phyloP scores from a whole-genome alignment of 2,113 vertebrate species.

The Illadopsis cleaveri region DNA sequence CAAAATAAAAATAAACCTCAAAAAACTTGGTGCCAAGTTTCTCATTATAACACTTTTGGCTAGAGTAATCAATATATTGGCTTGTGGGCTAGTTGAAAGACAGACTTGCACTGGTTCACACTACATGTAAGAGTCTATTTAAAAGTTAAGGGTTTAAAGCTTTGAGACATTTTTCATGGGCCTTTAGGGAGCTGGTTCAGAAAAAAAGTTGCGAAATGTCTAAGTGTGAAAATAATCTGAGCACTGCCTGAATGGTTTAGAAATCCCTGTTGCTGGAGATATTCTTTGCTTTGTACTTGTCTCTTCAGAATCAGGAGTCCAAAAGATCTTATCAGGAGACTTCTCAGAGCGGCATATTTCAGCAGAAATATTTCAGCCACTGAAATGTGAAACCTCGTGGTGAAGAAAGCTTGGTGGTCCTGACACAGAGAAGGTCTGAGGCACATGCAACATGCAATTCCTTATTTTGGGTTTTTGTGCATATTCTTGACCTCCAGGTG shows the following conservation, averaged over 20 bases:
- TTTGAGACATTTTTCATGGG: not conserved
- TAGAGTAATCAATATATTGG: not conserved
- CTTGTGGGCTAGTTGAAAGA: not conserved
- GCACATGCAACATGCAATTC: not conserved
- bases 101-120: not conserved
- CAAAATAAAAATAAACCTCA: not conserved
- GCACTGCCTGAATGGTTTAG: not conserved
- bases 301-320: not conserved
- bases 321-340: not conserved
- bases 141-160: not conserved
- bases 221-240: not conserved
- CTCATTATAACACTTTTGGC: not conserved
- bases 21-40: not conserved
- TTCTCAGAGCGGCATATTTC: not conserved
- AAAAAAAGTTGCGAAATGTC: not conserved
- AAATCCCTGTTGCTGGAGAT: accelerated
- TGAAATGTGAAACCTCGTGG: not conserved
- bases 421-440: not conserved
- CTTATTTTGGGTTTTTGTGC: not conserved
- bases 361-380: not conserved
- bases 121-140: not conserved
- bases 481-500: not conserved
- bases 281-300: not conserved
- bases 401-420: not conserved
- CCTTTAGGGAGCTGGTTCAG: not conserved